These are phyloP conservation scores for Nothoprocta perdicaria DNA, from an alignment of 2,113 vertebrate species.

Conservation along the genomic window DNA sequence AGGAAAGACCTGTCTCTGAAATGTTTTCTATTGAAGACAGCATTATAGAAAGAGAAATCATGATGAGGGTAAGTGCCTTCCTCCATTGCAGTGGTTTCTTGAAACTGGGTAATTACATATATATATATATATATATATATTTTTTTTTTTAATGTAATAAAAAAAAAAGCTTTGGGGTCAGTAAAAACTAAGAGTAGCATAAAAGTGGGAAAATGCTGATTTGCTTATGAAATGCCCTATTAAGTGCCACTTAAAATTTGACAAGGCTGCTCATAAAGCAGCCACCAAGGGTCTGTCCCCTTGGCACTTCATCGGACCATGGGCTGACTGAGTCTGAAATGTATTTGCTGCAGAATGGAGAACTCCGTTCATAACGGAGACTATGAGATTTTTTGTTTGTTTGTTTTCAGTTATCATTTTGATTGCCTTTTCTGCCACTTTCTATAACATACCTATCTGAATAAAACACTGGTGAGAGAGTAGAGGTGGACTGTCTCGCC, in stretches of 20 bases:
- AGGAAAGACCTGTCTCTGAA: constrained; percentile 95
- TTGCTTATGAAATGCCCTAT: neutral
- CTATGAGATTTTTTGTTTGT: neutral
- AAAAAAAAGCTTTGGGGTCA: neutral
- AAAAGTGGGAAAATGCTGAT: neutral
- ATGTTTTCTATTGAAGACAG: constrained; percentile 97
- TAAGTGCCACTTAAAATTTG: neutral
- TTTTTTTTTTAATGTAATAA: neutral
- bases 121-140: neutral
- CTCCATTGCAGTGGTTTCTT: neutral
- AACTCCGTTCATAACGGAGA: neutral
- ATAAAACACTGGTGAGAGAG: neutral
- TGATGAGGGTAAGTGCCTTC: constrained; percentile 87
- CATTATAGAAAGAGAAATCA: constrained; percentile 95
- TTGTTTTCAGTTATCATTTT: neutral
- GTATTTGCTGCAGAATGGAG: accelerated
- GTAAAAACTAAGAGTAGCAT: accelerated
- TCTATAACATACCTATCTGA: neutral
- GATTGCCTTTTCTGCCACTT: neutral
- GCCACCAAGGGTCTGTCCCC: neutral
- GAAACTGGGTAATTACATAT: neutral
- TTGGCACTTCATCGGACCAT: neutral
- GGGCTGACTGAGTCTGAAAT: neutral
- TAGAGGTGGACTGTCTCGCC: neutral
- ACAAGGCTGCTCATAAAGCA: neutral